Evolutionary conservation across 2,113 vertebrate genomes (phyloP).

Genomic region (Chaenogobius annularis): DNA sequence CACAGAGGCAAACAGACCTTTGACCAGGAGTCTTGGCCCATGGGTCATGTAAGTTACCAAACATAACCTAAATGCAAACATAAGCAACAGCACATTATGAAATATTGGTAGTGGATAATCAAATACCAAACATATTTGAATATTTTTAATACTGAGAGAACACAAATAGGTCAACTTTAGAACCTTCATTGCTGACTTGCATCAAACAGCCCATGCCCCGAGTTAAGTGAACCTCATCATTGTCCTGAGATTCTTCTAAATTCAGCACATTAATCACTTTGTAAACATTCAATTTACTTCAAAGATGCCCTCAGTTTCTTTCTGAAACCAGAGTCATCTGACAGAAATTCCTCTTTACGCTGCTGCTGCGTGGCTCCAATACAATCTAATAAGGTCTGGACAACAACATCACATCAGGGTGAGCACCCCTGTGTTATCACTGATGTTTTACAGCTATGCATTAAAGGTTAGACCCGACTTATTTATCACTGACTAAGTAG

Average conservation of each 20-base stretch:
- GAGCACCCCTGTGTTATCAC: conserved; percentile 51
- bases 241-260: conserved; percentile 37
- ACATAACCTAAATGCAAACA: too few relatives aligned
- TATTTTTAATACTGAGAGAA: background rate
- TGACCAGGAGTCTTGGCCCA: too few relatives aligned
- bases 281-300: conserved; percentile 18
- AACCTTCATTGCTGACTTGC: background rate
- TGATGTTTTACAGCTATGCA: conserved; percentile 36
- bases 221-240: conserved; percentile 23
- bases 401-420: conserved; percentile 25
- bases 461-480: conserved; percentile 36
- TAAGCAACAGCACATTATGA: too few relatives aligned
- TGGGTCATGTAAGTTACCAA: too few relatives aligned
- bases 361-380: conserved; percentile 27
- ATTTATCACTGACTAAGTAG: conserved; percentile 43
- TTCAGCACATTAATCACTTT: conserved; percentile 53
- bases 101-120: too few relatives aligned
- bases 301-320: conserved; percentile 19
- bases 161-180: background rate
- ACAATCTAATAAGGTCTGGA: conserved; percentile 48
- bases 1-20: too few relatives aligned
- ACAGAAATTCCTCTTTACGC: conserved; percentile 46
- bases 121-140: too few relatives aligned
- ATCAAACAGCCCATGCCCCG: background rate
- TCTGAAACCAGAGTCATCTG: conserved; percentile 66